phyloP scores from a whole-genome alignment of 2,113 vertebrate species.

The Nibea albiflora region DNA sequence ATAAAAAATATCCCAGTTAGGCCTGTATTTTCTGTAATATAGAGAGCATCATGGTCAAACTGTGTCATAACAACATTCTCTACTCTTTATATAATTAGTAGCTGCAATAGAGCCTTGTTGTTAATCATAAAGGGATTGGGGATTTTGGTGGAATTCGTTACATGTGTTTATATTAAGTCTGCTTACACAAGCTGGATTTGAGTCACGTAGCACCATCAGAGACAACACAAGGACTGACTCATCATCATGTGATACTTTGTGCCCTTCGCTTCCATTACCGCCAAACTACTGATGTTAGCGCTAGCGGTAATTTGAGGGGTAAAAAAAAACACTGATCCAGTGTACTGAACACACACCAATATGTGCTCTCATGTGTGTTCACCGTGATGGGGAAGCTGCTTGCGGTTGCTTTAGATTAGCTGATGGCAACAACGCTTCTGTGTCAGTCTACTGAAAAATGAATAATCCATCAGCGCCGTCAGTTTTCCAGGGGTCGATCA shows the following conservation, averaged over 20 bases:
- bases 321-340: not conserved
- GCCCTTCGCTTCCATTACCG: slow-evolving; percentile 22
- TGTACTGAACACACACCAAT: not conserved
- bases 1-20: slow-evolving; percentile 10
- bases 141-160: slow-evolving; percentile 10
- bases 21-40: not conserved
- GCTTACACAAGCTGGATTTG: slow-evolving; percentile 11
- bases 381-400: not conserved
- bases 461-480: not conserved
- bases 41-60: slow-evolving; percentile 8
- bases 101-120: slow-evolving; percentile 5
- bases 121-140: not conserved
- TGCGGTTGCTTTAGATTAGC: not conserved
- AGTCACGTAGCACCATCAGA: slow-evolving; percentile 13
- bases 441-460: not conserved
- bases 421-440: not conserved
- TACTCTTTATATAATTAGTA: not conserved
- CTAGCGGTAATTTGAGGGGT: not conserved
- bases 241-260: not conserved
- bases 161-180: slow-evolving; percentile 29
- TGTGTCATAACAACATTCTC: not conserved
- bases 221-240: slow-evolving; percentile 5
- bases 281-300: not conserved
- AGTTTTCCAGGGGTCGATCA: no score
- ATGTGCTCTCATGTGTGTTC: not conserved